A percentile compares a stretch with the other conserved stretches of the same genome.
phyloP scores from a whole-genome alignment of 2,888 invertebrate species.

The Trimorus sp. region DNA sequence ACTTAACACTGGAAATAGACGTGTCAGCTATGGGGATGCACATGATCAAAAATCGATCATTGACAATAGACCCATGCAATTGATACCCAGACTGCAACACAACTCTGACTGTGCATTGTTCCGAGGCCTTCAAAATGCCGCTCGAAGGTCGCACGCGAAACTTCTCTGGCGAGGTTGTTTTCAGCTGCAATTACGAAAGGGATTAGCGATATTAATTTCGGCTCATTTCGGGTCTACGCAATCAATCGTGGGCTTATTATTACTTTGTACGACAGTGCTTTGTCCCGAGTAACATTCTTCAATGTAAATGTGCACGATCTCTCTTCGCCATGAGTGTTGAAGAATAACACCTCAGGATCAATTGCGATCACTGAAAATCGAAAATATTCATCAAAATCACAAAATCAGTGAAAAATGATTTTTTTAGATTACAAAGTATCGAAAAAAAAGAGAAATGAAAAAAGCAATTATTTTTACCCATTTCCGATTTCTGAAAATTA shows the following conservation, averaged over 20 bases:
- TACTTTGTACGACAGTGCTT: slow-evolving; percentile 87
- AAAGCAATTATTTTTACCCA: no score
- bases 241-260: not conserved
- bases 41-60: slow-evolving; percentile 94
- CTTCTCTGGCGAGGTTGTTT: slow-evolving; percentile 97
- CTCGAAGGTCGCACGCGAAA: slow-evolving; percentile 95
- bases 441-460: no score
- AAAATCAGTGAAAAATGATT: not conserved
- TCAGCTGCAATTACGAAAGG: slow-evolving; percentile 85
- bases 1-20: slow-evolving; percentile 84
- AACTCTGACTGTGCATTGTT: slow-evolving; percentile 86
- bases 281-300: slow-evolving; percentile 85
- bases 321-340: slow-evolving; percentile 87
- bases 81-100: slow-evolving; percentile 89
- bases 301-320: slow-evolving; percentile 86
- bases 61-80: slow-evolving; percentile 85
- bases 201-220: slow-evolving; percentile 1
- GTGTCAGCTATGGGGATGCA: slow-evolving; percentile 86
- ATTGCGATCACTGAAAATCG: slow-evolving; percentile 75
- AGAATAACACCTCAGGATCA: slow-evolving; percentile 86
- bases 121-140: slow-evolving; percentile 87
- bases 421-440: no score
- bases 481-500: no score
- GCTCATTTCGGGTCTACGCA: not conserved
- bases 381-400: not conserved